Base-by-base conservation (phyloP, 2,113 vertebrate species). In the Abramis brama region DNA sequence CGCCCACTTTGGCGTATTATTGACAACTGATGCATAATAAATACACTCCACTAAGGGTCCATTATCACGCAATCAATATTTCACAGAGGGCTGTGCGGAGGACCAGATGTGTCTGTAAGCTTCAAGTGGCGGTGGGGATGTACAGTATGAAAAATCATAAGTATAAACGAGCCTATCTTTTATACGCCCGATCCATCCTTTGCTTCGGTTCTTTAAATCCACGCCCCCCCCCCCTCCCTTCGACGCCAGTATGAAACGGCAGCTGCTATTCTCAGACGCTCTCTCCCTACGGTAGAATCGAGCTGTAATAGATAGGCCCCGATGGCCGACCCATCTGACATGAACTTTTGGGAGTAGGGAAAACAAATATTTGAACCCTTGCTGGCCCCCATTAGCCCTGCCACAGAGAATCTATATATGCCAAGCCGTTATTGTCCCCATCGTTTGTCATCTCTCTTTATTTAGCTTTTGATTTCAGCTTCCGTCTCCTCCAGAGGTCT, bases 21-120 rank as follows among this genome's bases (percentile, higher is more conserved):
- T 88, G 94, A 95, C 95, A 94, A 92, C 93, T 94, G 94, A 95
- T 95, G 95, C 95, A 96, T 95, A 95, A 96, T 96, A 96, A 95
- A 95, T 96, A 95, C 95, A 94, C 95, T 96, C 93, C 94, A 96
- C 93, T 94, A 92, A 95, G 93, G 95, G 94, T 95, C 94, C 95
- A 95, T 96, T 96, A 96, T 96, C 93, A 91, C 93, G 91, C 93
- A 94, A 94, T 95, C 94, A 94, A 96, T 96, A 95, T 91, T 92
- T 93, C 87, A 91, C 91, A 85, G 90, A 91, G 92, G 79, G 87
- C 87, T 87, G 83, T 59, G 89, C 52, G 79, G 80, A 87, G 87
- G 87, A 90, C 91, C 92, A 93, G 93, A 93, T 94, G 92, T 92
- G 87, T 91, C 84, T 92, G 75, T 90, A 85, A 85, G 66, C 4